phyloP scores from a whole-genome alignment of 1,140 invertebrate species.

The Lethocerus indicus region DNA sequence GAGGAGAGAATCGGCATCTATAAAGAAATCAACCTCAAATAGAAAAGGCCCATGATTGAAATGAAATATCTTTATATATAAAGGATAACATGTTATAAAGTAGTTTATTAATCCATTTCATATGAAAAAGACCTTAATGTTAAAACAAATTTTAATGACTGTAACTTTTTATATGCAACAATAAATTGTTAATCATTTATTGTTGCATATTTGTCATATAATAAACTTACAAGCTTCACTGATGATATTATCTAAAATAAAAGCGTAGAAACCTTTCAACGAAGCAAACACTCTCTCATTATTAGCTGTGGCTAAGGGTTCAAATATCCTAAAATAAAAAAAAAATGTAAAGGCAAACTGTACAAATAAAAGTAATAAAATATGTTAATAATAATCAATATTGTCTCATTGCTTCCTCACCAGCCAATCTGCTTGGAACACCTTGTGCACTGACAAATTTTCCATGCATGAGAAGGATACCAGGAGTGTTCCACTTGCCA shows the following conservation, averaged over 20 bases:
- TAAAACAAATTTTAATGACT: neutral
- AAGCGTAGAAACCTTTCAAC: conserved; percentile 21
- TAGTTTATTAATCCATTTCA: too few species aligned
- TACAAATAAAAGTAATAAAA: neutral
- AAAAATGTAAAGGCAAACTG: conserved; percentile 2
- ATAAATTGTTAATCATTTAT: conserved; percentile 3
- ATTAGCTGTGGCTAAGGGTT: conserved; percentile 18
- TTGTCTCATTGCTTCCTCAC: conserved; percentile 20
- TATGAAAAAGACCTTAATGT: too few species aligned
- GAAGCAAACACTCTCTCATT: conserved; percentile 16
- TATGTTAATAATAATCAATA: neutral
- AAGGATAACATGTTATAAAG: too few species aligned
- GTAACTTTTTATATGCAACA: neutral
- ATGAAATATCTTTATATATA: too few species aligned
- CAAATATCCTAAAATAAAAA: conserved; percentile 23
- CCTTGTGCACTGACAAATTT: conserved; percentile 25
- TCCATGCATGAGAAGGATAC: conserved; percentile 31
- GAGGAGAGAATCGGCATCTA: conserved; percentile 21
- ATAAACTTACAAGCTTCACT: conserved; percentile 22
- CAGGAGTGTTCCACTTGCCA: conserved; percentile 22
- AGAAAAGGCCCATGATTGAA: conserved; percentile 1
- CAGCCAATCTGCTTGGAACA: conserved; percentile 29
- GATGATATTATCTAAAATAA: conserved; percentile 22
- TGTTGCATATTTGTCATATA: neutral
- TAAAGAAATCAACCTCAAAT: conserved; percentile 14